Conservation (phyloP, 2,888 invertebrate species). For the Rhagonycha lutea region DNA sequence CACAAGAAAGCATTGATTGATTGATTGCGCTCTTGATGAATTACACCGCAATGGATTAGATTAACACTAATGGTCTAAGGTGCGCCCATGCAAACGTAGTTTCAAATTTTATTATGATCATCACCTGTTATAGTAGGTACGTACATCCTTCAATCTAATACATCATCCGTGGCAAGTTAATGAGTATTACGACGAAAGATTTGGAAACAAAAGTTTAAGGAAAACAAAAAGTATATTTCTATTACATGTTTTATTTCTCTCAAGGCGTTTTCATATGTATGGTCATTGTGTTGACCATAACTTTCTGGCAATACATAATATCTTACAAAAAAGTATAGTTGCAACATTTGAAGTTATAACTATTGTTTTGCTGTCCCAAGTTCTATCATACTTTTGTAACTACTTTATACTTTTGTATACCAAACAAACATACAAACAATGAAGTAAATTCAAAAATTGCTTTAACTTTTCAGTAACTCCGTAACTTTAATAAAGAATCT, state of each 20-base stretch:
- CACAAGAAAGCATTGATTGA: slow-evolving; percentile 54
- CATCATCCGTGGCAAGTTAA: slow-evolving; percentile 21
- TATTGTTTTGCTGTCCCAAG: not conserved
- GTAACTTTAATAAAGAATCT: not conserved
- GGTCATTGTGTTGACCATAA: not conserved
- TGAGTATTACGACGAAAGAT: not conserved
- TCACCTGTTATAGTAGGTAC: slow-evolving; percentile 33
- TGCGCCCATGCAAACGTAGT: slow-evolving; percentile 41
- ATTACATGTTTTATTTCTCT: not conserved
- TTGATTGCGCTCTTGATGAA: slow-evolving; percentile 54
- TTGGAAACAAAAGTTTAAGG: not conserved
- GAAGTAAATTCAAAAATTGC: not conserved
- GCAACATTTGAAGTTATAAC: not conserved
- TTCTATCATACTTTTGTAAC: not conserved
- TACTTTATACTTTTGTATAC: not conserved
- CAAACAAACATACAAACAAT: not conserved
- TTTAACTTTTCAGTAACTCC: not conserved
- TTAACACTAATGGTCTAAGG: slow-evolving; percentile 50
- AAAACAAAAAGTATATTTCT: not conserved
- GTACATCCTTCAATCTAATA: slow-evolving; percentile 31
- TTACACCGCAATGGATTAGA: slow-evolving; percentile 51
- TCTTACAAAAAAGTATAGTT: not conserved
- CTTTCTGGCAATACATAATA: not conserved
- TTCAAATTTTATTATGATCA: slow-evolving; percentile 36
- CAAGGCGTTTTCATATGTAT: not conserved